Base-by-base conservation (phyloP, 2,113 vertebrate species). In the Patagioenas fasciata region DNA sequence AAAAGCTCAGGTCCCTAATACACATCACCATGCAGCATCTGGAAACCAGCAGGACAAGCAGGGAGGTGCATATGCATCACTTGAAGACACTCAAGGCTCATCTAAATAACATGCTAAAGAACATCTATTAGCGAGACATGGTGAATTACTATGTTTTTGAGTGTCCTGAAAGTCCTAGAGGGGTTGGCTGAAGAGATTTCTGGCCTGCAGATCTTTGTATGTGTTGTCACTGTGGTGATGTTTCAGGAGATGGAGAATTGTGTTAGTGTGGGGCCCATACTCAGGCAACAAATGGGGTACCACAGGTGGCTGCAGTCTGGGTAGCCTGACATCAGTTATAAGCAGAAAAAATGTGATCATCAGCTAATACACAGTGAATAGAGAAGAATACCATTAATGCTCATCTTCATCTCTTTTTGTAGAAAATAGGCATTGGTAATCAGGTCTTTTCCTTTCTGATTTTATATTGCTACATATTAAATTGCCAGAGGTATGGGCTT, bases 191-290 rank as follows among this genome's bases (percentile, higher is more conserved):
- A 74, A 62, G 48, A 44, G 29, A 50, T 26, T 38, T 61, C 50
- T 72, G 50, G 44, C 53, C 7, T 28, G 25, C 51, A 67, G 60
- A 13, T 83, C 69, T 61, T 73, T n/a, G 23, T 6, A 8, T 19
- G 8, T 34, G n/a, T 53, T 60, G 56, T 31, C 53, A 7, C 16
- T 15, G 26, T 10, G 57, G 25, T 72, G 62, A 10, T 5, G 1
- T 47, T 75, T 44, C 32, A 65, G 61, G 87, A 88, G 48, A 26
- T 36, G 20, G 32, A 38, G 32, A 74, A 24, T 1, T 24, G 65
- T 25, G 17, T 38, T 54, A 7, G 7, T 5, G 12, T 21, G 29
- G 23, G 42, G 20, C 28, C 8, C 0, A 4, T 5, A 11, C 23
- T 34, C 34, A 3, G 56, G 60, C 40, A n/a, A n/a, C 20, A 64